Evolutionary conservation across 2,888 invertebrate species (phyloP).

Genomic region (Mongoloraphidia duomilia): DNA sequence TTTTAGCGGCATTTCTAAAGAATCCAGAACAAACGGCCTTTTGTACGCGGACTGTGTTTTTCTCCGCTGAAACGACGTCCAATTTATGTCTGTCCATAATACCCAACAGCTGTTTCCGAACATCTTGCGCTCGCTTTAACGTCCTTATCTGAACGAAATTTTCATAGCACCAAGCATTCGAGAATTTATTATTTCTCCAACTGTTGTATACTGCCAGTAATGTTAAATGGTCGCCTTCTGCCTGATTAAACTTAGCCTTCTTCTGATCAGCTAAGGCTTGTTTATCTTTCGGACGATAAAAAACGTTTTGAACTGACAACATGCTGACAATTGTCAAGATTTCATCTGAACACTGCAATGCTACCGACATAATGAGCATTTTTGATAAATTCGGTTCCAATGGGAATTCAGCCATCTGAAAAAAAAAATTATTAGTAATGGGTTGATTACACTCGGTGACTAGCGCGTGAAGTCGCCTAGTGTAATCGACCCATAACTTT

Average conservation of each 20-base stretch:
- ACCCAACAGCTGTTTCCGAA: slow-evolving; percentile 90
- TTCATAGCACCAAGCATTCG: slow-evolving; percentile 98
- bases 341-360: slow-evolving; percentile 94
- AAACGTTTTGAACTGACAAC: slow-evolving; percentile 98
- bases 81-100: slow-evolving; percentile 96
- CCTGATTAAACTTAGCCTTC: slow-evolving; percentile 98
- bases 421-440: slow-evolving; percentile 11
- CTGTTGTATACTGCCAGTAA: slow-evolving; percentile 97
- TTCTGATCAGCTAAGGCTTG: slow-evolving; percentile 96
- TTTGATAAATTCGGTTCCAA: slow-evolving; percentile 95
- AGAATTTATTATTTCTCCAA: slow-evolving; percentile 98
- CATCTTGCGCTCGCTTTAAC: slow-evolving; percentile 92
- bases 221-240: slow-evolving; percentile 96
- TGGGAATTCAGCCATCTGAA: slow-evolving; percentile 98
- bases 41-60: slow-evolving; percentile 88
- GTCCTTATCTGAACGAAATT: slow-evolving; percentile 98
- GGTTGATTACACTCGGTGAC: no score
- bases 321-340: slow-evolving; percentile 97
- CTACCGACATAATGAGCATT: slow-evolving; percentile 98
- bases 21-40: slow-evolving; percentile 98
- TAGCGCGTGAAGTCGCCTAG: no score
- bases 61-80: slow-evolving; percentile 93
- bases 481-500: no score
- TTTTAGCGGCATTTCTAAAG: slow-evolving; percentile 97
- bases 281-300: slow-evolving; percentile 89